A percentile compares a stretch with the other conserved stretches of the same genome.
phyloP scores from a whole-genome alignment of 2,797 vertebrate genomes.

The Pipistrellus pipistrellus region DNA sequence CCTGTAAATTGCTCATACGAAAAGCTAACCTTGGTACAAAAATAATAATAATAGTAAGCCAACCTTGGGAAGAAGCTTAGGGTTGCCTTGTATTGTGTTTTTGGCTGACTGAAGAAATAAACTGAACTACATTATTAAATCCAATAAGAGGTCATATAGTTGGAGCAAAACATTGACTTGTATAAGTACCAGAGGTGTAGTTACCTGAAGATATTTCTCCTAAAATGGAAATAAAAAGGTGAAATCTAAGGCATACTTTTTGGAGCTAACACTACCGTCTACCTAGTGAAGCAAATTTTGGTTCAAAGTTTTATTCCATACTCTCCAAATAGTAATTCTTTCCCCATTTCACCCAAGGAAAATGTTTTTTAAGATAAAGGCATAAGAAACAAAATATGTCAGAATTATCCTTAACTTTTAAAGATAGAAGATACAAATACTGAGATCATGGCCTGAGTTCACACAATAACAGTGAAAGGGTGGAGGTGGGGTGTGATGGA shows the following conservation, averaged over 20 bases:
- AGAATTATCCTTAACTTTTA: slow-evolving; percentile 5
- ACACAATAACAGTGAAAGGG: not conserved
- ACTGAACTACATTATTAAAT: not conserved
- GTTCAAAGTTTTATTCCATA: not conserved
- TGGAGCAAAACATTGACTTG: not conserved
- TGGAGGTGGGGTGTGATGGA: not conserved
- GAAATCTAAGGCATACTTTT: not conserved
- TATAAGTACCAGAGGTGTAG: not conserved
- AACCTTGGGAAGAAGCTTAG: not conserved
- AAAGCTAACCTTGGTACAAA: not conserved
- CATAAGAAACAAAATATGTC: not conserved
- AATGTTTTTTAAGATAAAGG: slow-evolving; percentile 27
- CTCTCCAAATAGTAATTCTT: slow-evolving; percentile 32
- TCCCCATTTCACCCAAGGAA: not conserved
- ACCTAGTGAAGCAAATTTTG: not conserved
- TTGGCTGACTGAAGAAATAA: slow-evolving; percentile 1
- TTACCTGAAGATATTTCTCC: not conserved
- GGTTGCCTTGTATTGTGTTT: not conserved
- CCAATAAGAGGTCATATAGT: not conserved
- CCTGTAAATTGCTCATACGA: not conserved
- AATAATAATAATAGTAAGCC: not conserved
- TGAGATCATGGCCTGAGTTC: not conserved
- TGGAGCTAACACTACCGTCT: not conserved
- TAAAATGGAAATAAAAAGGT: not conserved
- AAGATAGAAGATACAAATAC: not conserved